Evolutionary conservation across 2,113 vertebrate genomes (phyloP), one percentile per base, ranked within the genome.

Genomic region (Pedionomus torquatus): DNA sequence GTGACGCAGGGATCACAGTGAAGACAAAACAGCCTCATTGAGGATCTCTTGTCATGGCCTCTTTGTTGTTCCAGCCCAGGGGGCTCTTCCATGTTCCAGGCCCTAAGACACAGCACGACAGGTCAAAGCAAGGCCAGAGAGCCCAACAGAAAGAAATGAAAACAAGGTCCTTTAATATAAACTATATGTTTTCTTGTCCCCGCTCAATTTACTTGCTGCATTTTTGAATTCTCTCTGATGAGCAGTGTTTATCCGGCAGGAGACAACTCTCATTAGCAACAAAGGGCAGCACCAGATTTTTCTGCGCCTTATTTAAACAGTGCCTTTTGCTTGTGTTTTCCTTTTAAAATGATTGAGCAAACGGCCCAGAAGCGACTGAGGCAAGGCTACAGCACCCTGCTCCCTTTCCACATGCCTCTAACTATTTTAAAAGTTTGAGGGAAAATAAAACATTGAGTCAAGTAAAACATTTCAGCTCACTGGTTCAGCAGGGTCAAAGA

Each of bases 81-180:
- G 25, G 37, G 7, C 33, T 68, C 41, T 63, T 58, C 9, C n/a
- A 31, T 0, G 0, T 39, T 63, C 7, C 33, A 28, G 57, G 48
- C 83, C 81, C 19, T 48, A 43, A 61, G 63, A 52, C 23, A 28
- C 35, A 41, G 52, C 2, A 0, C 0, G 0, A 51, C 0, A 4
- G 78, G 69, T 48, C 79, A 90, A 58, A 79, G 78, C 69, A 81
- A 88, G 79, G 64, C 52, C 58, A 93, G 74, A 64, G 54, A 84
- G 52, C 83, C 48, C 74, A 20, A 63, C 64, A 37, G 78, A 76
- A 57, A 77, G 52, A 77, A 92, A 92, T 37, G 58, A 82, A 90
- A 88, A 69, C 69, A 90, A 74, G 14, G 30, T 86, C 26, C 63
- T 89, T 85, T 60, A 79, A 57, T 80, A 79, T 75, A 91, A 86